A percentile compares a stretch with the other conserved stretches of the same genome.
These are phyloP conservation scores for Archivesica marissinica DNA, from an alignment of 1,140 invertebrate genomes.

Conservation along the genomic window DNA sequence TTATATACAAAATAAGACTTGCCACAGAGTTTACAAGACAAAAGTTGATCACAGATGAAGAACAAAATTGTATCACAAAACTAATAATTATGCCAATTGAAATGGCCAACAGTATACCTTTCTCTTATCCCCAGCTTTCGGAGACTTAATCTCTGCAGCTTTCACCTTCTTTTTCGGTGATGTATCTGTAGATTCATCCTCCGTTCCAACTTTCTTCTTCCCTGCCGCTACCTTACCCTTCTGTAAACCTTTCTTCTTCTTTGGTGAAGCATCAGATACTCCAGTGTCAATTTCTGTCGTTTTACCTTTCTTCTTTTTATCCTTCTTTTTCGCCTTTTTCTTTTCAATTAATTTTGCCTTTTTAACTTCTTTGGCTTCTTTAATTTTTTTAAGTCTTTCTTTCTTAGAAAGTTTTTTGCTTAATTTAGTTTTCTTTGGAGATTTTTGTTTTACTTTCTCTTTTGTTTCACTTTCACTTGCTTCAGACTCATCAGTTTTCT, in stretches of 20 bases:
- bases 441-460: neutral
- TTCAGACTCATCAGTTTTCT: neutral
- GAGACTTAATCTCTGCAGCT: neutral
- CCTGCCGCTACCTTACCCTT: conserved; percentile 16
- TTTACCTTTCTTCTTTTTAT: conserved; percentile 48
- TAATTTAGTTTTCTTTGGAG: conserved; percentile 18
- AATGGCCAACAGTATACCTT: no score
- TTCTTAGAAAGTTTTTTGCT: conserved; percentile 50
- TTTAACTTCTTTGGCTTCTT: conserved; percentile 52
- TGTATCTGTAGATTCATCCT: neutral
- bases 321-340: conserved; percentile 45
- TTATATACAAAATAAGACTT: no score
- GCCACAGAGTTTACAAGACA: no score
- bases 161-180: conserved; percentile 18
- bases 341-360: conserved; percentile 51
- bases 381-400: conserved; percentile 51
- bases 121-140: conserved; percentile 4
- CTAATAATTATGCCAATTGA: no score
- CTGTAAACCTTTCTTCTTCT: conserved; percentile 16
- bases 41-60: no score
- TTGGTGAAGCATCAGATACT: conserved; percentile 30
- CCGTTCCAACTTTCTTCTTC: conserved; percentile 30
- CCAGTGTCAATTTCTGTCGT: conserved; percentile 8
- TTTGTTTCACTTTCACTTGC: neutral
- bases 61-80: no score